phyloP scores from a whole-genome alignment of 1,140 invertebrate species.

The Paramacrobiotus metropolitanus region DNA sequence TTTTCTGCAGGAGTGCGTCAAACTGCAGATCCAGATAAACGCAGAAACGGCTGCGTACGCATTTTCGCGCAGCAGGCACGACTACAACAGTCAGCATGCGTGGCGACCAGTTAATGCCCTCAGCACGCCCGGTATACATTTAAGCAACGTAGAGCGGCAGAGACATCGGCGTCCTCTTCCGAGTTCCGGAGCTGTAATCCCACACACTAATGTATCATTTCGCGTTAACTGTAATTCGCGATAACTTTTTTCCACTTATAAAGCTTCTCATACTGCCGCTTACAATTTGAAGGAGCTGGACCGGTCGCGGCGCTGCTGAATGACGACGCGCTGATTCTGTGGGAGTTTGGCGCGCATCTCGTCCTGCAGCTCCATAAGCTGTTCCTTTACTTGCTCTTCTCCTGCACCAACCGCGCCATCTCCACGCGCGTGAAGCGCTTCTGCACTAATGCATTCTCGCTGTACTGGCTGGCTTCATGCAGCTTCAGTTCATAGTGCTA shows the following conservation, averaged over 20 bases:
- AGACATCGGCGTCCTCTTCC: no score
- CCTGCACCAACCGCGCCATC: slow-evolving; percentile 95
- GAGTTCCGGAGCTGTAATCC: no score
- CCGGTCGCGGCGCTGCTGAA: background rate
- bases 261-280: no score
- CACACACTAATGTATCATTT: no score
- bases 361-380: slow-evolving; percentile 94
- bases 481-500: slow-evolving; percentile 47
- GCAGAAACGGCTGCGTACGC: slow-evolving; percentile 41
- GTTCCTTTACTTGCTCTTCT: slow-evolving; percentile 90
- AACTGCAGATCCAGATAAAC: slow-evolving; percentile 90
- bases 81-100: background rate
- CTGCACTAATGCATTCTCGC: slow-evolving; percentile 74
- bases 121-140: slow-evolving; percentile 7
- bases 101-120: background rate
- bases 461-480: slow-evolving; percentile 28
- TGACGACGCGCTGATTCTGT: background rate
- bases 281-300: slow-evolving; percentile 19
- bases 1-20: slow-evolving; percentile 60
- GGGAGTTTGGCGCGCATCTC: slow-evolving; percentile 28
- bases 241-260: no score
- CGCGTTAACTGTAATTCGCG: no score
- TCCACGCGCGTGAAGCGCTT: slow-evolving; percentile 88
- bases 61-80: slow-evolving; percentile 6
- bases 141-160: slow-evolving; percentile 2